Conservation (phyloP, 2,113 vertebrate species). For the Poecilia latipinna region DNA sequence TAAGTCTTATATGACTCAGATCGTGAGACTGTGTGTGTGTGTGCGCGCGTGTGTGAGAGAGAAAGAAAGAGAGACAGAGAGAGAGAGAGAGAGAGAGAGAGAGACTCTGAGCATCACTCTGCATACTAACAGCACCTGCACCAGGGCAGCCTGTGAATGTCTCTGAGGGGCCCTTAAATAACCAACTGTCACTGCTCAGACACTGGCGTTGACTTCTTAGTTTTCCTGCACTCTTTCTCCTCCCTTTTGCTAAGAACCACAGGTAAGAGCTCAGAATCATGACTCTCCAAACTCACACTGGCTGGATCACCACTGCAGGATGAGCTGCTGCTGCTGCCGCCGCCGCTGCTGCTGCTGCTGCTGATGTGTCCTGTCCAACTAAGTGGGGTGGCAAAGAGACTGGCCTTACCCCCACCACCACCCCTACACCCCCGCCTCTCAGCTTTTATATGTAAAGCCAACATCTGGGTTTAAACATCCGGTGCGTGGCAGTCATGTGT, state of each 20-base stretch:
- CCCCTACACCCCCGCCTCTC: neutral
- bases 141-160: slow-evolving; percentile 66
- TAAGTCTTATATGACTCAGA: slow-evolving; percentile 47
- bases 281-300: slow-evolving; percentile 62
- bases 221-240: slow-evolving; percentile 46
- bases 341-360: slow-evolving; percentile 55
- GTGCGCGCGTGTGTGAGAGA: slow-evolving; percentile 10
- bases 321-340: slow-evolving; percentile 58
- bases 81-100: slow-evolving; percentile 51
- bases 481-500: slow-evolving; percentile 29
- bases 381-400: slow-evolving; percentile 17
- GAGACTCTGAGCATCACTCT: slow-evolving; percentile 68
- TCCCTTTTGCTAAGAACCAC: slow-evolving; percentile 36
- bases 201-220: slow-evolving; percentile 72
- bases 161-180: slow-evolving; percentile 73
- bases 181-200: slow-evolving; percentile 76
- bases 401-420: neutral
- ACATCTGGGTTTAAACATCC: slow-evolving; percentile 39
- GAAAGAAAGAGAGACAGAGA: slow-evolving; percentile 47
- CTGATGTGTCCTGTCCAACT: slow-evolving; percentile 60
- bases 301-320: slow-evolving; percentile 75
- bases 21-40: slow-evolving; percentile 47
- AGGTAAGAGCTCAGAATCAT: slow-evolving; percentile 75
- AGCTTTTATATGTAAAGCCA: slow-evolving; percentile 40
- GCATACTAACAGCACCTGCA: slow-evolving; percentile 76